Conservation (phyloP, 2,888 invertebrate species). For the Volucella inanis region DNA sequence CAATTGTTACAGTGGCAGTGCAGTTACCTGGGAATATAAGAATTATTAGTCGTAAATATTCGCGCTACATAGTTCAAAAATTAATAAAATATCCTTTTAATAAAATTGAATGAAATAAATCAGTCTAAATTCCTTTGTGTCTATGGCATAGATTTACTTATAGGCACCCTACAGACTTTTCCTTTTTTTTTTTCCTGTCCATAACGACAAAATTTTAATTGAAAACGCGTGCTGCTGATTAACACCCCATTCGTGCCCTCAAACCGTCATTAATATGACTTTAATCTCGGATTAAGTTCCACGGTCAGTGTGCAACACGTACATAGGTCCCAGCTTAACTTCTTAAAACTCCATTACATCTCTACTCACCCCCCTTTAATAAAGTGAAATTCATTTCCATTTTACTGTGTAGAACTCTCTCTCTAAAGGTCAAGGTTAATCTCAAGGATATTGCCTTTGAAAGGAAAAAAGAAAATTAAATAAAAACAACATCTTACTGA, state of each 20-base stretch:
- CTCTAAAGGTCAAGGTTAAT: constrained; percentile 36
- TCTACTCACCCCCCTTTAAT: background rate
- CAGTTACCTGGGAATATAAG: no score
- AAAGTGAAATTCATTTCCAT: background rate
- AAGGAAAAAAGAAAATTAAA: background rate
- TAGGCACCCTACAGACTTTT: no score
- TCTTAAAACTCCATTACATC: constrained; percentile 30
- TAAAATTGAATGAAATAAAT: no score
- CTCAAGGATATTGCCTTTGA: constrained; percentile 21
- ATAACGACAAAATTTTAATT: background rate
- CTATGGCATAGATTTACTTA: no score
- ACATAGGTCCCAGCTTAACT: background rate
- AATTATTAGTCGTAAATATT: no score
- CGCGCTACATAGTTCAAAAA: no score
- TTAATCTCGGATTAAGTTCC: constrained; percentile 12
- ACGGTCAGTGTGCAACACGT: constrained; percentile 16
- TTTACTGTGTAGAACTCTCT: background rate
- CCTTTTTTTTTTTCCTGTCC: no score
- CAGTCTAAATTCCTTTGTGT: no score
- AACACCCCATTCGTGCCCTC: background rate
- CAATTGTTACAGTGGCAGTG: no score
- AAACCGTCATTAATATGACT: constrained; percentile 2
- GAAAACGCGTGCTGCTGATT: constrained; percentile 12
- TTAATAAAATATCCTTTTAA: no score
- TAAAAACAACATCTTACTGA: background rate